Evolutionary conservation across 37 sponge, comb jelly and placozoan species (phyloP), one percentile per base, ranked within the genome.

Genomic region (Chondrosia reniformis): DNA sequence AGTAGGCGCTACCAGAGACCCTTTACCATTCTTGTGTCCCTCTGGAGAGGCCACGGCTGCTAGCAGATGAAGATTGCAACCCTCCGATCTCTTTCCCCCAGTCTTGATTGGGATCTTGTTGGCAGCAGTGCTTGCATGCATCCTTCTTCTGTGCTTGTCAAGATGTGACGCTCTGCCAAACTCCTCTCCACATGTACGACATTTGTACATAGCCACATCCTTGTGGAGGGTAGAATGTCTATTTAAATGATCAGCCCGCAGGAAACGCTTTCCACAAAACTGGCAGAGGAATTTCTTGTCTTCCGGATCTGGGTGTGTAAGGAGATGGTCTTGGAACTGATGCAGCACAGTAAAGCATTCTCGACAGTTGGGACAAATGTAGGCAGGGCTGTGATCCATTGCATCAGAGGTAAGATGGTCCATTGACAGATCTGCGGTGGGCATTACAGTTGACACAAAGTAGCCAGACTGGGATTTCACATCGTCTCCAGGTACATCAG

Each of bases 41-140:
- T 89, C 89, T 45, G 89, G 89, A 8, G 89, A 81, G 15, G 89
- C 89, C 55, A 89, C 89, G 36, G 89, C 73, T 65, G 89, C 89
- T 17, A 89, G 67, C 27, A 89, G 75, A 31, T 89, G 89, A 4
- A 89, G 79, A 55, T 89, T 89, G 65, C 52, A 74, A 4, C 85
- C 82, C 0, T 58, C 42, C 22, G 41, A 0, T 8, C 49, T 7
- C 44, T 36, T 25, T 0, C 55, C 10, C 15, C 52, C 52, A 19
- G 10, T 49, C 52, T 19, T 49, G 15, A 49, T 10, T 49, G 52
- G 52, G n/a, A n/a, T n/a, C n/a, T n/a, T n/a, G n/a, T n/a, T n/a
- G 37, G 89, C 78, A 2, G 89, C 79, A 41, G 84, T 84, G 3
- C 49, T 40, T 5, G 80, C 74, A 73, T 90, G 91, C 62, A 76